Percentiles rank a stretch among this genome's conserved stretches.
Conservation (phyloP, 2,888 invertebrate genomes). For the Scaptomyza reducta region DNA sequence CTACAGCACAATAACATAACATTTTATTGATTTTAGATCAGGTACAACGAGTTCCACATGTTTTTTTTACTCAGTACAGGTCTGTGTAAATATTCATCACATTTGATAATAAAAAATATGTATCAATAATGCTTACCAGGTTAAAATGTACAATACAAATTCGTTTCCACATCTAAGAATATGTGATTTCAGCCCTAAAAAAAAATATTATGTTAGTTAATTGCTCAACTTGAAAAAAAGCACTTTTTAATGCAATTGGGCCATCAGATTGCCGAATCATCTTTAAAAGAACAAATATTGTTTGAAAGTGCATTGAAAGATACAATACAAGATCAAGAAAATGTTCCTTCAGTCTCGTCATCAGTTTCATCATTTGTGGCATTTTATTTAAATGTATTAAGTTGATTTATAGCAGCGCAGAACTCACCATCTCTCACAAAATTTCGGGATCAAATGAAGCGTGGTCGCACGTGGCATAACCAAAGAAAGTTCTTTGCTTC, state of each 20-base stretch:
- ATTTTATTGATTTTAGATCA: slow-evolving; percentile 24
- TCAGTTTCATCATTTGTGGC: slow-evolving; percentile 81
- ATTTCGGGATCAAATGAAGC: slow-evolving; percentile 24
- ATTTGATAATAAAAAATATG: not conserved
- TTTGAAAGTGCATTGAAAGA: slow-evolving; percentile 65
- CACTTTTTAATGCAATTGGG: slow-evolving; percentile 7
- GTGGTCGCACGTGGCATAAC: slow-evolving; percentile 32
- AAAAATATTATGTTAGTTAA: not conserved
- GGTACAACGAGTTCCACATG: slow-evolving; percentile 60
- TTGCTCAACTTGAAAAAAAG: not conserved
- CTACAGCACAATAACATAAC: not conserved
- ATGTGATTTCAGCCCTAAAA: slow-evolving; percentile 38
- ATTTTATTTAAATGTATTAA: slow-evolving; percentile 4
- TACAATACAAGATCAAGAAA: slow-evolving; percentile 57
- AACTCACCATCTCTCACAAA: slow-evolving; percentile 54
- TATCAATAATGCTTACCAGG: slow-evolving; percentile 20
- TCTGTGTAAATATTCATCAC: slow-evolving; percentile 68
- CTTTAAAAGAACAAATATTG: slow-evolving; percentile 68
- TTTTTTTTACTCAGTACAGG: slow-evolving; percentile 63
- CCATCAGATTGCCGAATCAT: slow-evolving; percentile 75
- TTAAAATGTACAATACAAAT: slow-evolving; percentile 4
- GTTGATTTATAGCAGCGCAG: not conserved
- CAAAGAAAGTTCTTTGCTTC: slow-evolving; percentile 34
- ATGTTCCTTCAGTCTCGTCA: slow-evolving; percentile 81
- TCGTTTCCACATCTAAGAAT: not conserved